Percentiles rank a stretch among this genome's conserved stretches.
Evolutionary conservation across 2,888 invertebrate genomes (phyloP).

Genomic region (Zeuzera pyrina): DNA sequence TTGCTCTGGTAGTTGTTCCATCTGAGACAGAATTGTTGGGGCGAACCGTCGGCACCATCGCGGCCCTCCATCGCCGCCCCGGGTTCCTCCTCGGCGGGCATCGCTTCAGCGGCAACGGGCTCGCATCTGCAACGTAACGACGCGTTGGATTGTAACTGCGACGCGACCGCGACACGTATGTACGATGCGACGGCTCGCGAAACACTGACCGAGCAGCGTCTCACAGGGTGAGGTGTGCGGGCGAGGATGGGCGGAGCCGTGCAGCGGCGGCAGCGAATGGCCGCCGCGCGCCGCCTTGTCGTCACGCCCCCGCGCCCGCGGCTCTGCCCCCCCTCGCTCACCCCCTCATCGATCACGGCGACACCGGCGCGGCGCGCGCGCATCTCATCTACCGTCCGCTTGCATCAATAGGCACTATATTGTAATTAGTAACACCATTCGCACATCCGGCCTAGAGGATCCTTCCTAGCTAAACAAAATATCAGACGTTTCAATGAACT

Average conservation of each 20-base stretch:
- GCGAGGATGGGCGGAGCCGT: constrained; percentile 23
- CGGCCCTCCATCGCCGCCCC: constrained; percentile 55
- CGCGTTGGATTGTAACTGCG: constrained; percentile 4
- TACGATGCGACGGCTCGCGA: constrained; percentile 51
- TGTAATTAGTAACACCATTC: no score
- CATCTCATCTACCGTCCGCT: no score
- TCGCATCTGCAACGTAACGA: constrained; percentile 34
- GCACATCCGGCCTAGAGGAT: no score
- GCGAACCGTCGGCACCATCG: constrained; percentile 68
- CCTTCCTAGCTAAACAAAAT: no score
- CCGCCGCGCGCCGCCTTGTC: constrained; percentile 34
- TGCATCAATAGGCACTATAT: no score
- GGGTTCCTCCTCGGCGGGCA: constrained; percentile 68
- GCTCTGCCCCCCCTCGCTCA: constrained; percentile 18
- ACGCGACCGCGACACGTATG: constrained; percentile 41
- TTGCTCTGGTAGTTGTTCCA: constrained; percentile 97
- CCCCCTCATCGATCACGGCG: constrained; percentile 20
- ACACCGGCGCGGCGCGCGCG: constrained; percentile 9
- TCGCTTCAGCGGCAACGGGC: constrained; percentile 42
- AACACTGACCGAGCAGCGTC: constrained; percentile 54
- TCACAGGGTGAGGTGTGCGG: constrained; percentile 17
- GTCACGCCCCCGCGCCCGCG: constrained; percentile 21
- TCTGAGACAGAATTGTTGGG: constrained; percentile 92
- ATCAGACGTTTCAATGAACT: no score
- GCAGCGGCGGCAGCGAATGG: constrained; percentile 30